A percentile compares a stretch with the other conserved stretches of the same genome.
Evolutionary conservation across 2,797 vertebrate species (phyloP).

Genomic region (Melanogrammus aeglefinus): DNA sequence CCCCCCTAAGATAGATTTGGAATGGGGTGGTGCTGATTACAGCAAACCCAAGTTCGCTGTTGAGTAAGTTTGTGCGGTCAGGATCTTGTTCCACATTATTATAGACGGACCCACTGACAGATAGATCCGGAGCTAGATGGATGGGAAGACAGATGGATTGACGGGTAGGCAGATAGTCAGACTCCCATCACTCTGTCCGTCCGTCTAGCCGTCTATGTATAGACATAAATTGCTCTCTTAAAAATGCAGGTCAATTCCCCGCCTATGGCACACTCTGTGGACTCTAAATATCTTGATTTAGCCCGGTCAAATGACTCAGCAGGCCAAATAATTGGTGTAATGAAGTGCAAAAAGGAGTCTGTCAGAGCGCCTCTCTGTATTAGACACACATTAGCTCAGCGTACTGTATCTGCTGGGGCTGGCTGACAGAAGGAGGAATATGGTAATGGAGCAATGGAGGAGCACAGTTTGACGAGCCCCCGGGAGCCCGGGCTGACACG

Average conservation of each 20-base stretch:
- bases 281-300: constrained; percentile 44
- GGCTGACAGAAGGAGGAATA: constrained; percentile 48
- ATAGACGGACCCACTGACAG: no score
- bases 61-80: constrained; percentile 44
- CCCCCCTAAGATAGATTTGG: constrained; percentile 48
- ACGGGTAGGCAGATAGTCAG: constrained; percentile 12
- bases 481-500: constrained; percentile 59
- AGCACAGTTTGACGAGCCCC: constrained; percentile 52
- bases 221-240: no score
- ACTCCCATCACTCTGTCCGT: constrained; percentile 29
- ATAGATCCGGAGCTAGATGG: no score
- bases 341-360: constrained; percentile 65
- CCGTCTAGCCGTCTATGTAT: constrained; percentile 35
- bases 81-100: constrained; percentile 3
- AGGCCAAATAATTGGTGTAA: constrained; percentile 69
- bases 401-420: constrained; percentile 45
- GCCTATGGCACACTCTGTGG: not conserved
- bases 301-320: constrained; percentile 62
- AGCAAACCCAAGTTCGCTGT: constrained; percentile 55
- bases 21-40: constrained; percentile 51
- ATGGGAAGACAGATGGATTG: no score
- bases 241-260: not conserved
- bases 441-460: constrained; percentile 52
- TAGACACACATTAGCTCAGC: constrained; percentile 49
- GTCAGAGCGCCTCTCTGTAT: constrained; percentile 37